Evolutionary conservation across 2,888 invertebrate species (phyloP).

Genomic region (Neoaliturus tenellus): DNA sequence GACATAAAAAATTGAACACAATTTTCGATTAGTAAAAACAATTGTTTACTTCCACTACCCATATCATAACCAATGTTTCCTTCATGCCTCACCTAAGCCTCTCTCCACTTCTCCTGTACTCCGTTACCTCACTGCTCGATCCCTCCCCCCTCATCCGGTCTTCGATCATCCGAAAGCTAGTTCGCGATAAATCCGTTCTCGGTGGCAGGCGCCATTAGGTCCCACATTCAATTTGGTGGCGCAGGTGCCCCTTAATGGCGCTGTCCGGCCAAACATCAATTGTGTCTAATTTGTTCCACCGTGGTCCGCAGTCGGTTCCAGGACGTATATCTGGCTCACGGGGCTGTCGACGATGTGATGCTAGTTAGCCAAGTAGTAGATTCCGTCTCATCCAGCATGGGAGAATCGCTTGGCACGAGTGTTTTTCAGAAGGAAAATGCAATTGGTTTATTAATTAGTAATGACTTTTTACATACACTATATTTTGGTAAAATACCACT

Average conservation of each 20-base stretch:
- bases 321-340: background rate
- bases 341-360: slow-evolving; percentile 33
- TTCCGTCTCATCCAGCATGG: background rate
- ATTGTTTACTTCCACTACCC: too few species aligned
- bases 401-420: too few species aligned
- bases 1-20: too few species aligned
- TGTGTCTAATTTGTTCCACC: slow-evolving; percentile 38
- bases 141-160: background rate
- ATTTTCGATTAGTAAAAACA: too few species aligned
- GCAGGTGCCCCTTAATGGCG: slow-evolving; percentile 28
- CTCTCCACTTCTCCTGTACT: background rate
- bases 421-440: too few species aligned
- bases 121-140: background rate
- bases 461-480: too few species aligned
- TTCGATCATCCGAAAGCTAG: background rate
- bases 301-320: background rate
- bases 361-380: slow-evolving; percentile 33
- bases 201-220: slow-evolving; percentile 37
- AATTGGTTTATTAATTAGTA: too few species aligned
- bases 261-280: slow-evolving; percentile 3
- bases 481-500: too few species aligned
- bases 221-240: slow-evolving; percentile 35
- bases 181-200: slow-evolving; percentile 35
- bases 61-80: background rate
- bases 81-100: background rate